Evolutionary conservation across 2,113 vertebrate genomes (phyloP), one percentile per base, ranked within the genome.

Genomic region (Cheilinus undulatus): DNA sequence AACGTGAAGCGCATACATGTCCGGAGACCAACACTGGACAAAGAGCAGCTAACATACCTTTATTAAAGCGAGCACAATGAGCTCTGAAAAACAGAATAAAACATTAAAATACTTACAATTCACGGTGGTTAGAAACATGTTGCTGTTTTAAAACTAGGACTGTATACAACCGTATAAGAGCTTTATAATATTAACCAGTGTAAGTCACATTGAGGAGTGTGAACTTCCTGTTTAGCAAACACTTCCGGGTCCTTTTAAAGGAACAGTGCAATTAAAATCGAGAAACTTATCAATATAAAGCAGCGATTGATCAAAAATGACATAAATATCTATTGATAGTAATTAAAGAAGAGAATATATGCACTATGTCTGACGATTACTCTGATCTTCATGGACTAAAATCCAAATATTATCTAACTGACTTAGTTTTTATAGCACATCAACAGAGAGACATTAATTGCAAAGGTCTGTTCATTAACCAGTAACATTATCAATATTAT

Each of bases 71-170:
- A 7, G 5, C 19, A 20, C 6, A 45, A n/a, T n/a, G 3, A 45
- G 7, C 4, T 24, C 0, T 17, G 17, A 4, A 12, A 0, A 17
- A 0, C 3, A 3, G 1, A 3, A 40, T 7, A 27, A 2, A n/a
- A 2, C 0, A 52, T 27, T 28, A 2, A 17, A 17, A 74, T 90
- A 94, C 94, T 93, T 42, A 94, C 94, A 76, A 26, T 93, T 94
- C 0, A 71, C 88, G 4, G 91, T 42, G 4, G 94, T 95, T 5
- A 95, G 89, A 72, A 93, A 93, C 94, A 95, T 94, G 50, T 45
- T 79, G 19, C 8, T 9, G 2, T 1, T 23, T 56, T 28, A 17
- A n/a, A 69, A 48, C 2, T 5, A 27, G 9, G 5, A 17, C 1
- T 38, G 0, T 7, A 19, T 0, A 15, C 20, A 1, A 26, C 20